These are phyloP conservation scores for Microcaecilia unicolor DNA, from an alignment of 2,797 vertebrate genomes.

Conservation along the genomic window DNA sequence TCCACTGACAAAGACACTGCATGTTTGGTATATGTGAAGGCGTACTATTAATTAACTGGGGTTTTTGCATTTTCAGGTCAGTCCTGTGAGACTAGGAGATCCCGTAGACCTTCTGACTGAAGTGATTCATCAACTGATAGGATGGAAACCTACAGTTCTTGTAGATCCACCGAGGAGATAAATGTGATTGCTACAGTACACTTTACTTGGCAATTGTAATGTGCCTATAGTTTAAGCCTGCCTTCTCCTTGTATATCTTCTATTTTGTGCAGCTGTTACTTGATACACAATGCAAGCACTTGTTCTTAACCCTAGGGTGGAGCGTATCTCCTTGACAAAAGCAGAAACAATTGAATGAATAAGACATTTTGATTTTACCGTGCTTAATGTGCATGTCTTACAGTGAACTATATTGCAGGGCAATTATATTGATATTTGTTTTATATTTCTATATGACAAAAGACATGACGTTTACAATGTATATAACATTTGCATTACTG, in stretches of 20 bases:
- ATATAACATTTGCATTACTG: constrained; percentile 30
- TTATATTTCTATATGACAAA: constrained; percentile 41
- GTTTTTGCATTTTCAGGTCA: too few relatives aligned
- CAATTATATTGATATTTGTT: constrained; percentile 50
- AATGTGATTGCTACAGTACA: constrained; percentile 54
- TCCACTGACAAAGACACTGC: too few relatives aligned
- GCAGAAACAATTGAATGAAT: constrained; percentile 27
- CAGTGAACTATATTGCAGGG: constrained; percentile 40
- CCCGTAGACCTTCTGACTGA: constrained; percentile 24
- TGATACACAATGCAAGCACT: constrained; percentile 54
- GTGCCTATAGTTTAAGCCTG: constrained; percentile 86
- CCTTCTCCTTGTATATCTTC: constrained; percentile 77
- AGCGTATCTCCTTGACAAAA: constrained; percentile 39
- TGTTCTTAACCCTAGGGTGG: constrained; percentile 34
- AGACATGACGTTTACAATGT: constrained; percentile 25
- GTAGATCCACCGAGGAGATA: constrained; percentile 35
- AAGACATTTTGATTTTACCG: constrained; percentile 38
- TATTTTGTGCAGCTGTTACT: constrained; percentile 65
- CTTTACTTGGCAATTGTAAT: constrained; percentile 70
- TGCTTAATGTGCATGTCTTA: constrained; percentile 54
- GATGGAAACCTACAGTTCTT: constrained; percentile 34
- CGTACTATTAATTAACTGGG: too few relatives aligned
- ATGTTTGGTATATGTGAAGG: constrained; percentile 35
- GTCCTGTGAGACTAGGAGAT: too few relatives aligned
- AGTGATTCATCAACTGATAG: constrained; percentile 32